Evolutionary conservation across 2,888 invertebrate genomes (phyloP).

Genomic region (Aspidapion aeneum): DNA sequence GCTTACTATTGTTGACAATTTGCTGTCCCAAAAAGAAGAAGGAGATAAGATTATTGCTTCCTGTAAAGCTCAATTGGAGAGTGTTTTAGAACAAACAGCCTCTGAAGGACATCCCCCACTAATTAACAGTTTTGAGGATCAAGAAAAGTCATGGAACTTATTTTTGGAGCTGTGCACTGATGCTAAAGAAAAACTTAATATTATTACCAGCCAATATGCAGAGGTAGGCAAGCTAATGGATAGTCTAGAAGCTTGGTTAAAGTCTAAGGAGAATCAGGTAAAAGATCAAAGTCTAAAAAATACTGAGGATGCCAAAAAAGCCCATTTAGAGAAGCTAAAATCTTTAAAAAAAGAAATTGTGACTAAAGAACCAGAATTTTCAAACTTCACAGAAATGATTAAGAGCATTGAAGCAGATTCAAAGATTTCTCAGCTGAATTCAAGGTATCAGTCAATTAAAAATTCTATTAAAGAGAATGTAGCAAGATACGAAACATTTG

Average conservation of each 20-base stretch:
- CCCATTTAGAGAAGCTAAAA: constrained; percentile 73
- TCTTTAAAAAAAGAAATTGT: constrained; percentile 67
- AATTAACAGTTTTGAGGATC: constrained; percentile 68
- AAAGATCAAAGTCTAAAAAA: constrained; percentile 88
- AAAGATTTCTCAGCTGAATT: constrained; percentile 73
- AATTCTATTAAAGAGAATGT: constrained; percentile 82
- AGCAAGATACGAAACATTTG: constrained; percentile 77
- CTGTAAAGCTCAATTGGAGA: constrained; percentile 67
- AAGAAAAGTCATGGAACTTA: constrained; percentile 70
- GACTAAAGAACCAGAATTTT: constrained; percentile 64
- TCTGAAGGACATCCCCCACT: constrained; percentile 71
- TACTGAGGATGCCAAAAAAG: constrained; percentile 76
- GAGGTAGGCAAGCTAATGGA: constrained; percentile 77
- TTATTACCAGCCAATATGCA: constrained; percentile 75
- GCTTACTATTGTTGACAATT: constrained; percentile 69
- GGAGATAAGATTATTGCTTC: constrained; percentile 68
- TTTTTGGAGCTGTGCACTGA: constrained; percentile 69
- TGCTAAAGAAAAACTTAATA: constrained; percentile 68
- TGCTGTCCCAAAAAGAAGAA: constrained; percentile 67
- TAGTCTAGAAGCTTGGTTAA: constrained; percentile 79
- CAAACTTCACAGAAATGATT: constrained; percentile 63
- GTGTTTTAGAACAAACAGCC: constrained; percentile 74
- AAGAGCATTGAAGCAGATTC: constrained; percentile 72
- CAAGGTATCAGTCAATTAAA: constrained; percentile 77
- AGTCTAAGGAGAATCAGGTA: constrained; percentile 77